Conservation (phyloP, 2,113 vertebrate genomes). For the Siphamia tubifer region DNA sequence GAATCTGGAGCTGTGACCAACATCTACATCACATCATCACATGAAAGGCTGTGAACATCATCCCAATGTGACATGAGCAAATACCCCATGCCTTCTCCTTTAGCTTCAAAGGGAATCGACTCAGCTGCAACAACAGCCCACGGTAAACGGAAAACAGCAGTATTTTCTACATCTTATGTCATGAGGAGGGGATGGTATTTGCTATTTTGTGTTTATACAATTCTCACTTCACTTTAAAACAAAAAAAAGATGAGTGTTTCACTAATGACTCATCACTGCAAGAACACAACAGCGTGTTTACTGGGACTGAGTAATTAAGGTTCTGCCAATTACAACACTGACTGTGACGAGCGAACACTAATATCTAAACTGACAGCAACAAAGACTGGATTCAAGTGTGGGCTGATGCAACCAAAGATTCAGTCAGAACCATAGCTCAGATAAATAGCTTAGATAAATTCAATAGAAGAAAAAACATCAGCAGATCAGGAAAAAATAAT, state of each 20-base stretch:
- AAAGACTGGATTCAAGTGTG: not conserved
- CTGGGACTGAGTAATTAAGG: conserved; percentile 45
- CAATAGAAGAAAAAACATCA: not conserved
- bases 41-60: not conserved
- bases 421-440: not conserved
- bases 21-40: not conserved
- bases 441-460: not conserved
- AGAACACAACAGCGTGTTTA: conserved; percentile 46
- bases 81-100: not conserved
- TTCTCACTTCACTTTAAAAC: conserved; percentile 30
- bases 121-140: not conserved
- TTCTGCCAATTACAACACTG: conserved; percentile 49
- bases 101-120: conserved; percentile 7
- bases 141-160: conserved; percentile 9
- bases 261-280: conserved; percentile 50
- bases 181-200: not conserved
- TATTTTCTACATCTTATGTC: not conserved
- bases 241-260: conserved; percentile 41
- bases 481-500: not conserved
- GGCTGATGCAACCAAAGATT: not conserved
- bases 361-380: conserved; percentile 26
- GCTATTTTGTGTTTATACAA: conserved; percentile 40
- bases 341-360: conserved; percentile 16
- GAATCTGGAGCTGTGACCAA: not conserved
- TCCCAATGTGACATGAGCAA: not conserved